Conservation (phyloP, 2,888 invertebrate genomes). For the Rotaria sp. region DNA sequence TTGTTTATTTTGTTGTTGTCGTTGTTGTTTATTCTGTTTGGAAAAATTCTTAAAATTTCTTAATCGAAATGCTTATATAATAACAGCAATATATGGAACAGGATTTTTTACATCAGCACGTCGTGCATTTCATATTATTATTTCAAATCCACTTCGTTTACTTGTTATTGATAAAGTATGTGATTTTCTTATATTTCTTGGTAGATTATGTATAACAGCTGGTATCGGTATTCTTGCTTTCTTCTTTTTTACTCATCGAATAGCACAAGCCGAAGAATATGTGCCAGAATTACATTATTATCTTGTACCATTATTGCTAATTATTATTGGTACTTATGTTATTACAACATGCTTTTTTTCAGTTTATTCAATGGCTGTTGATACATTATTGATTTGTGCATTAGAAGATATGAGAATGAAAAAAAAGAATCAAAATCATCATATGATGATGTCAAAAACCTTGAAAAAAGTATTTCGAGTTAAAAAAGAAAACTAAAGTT, state of each 20-base stretch:
- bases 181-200: slow-evolving; percentile 81
- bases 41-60: slow-evolving; percentile 55
- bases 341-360: slow-evolving; percentile 78
- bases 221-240: slow-evolving; percentile 39
- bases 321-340: slow-evolving; percentile 59
- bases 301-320: slow-evolving; percentile 27
- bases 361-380: slow-evolving; percentile 84
- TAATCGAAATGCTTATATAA: slow-evolving; percentile 56
- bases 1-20: slow-evolving; percentile 53
- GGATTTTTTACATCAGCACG: slow-evolving; percentile 81
- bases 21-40: slow-evolving; percentile 56
- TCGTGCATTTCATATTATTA: slow-evolving; percentile 77
- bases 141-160: slow-evolving; percentile 67
- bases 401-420: slow-evolving; percentile 69
- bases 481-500: not conserved
- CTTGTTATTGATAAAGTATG: slow-evolving; percentile 63
- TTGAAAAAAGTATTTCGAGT: not conserved
- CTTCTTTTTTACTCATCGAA: slow-evolving; percentile 40
- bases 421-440: not conserved
- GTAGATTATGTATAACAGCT: slow-evolving; percentile 72
- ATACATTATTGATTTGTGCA: slow-evolving; percentile 63
- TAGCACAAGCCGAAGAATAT: slow-evolving; percentile 28
- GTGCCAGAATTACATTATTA: slow-evolving; percentile 39
- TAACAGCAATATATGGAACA: slow-evolving; percentile 55
- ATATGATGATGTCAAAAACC: not conserved